Evolutionary conservation across 2,797 vertebrate genomes (phyloP).

Genomic region (Mormyrus hasselquistii): DNA sequence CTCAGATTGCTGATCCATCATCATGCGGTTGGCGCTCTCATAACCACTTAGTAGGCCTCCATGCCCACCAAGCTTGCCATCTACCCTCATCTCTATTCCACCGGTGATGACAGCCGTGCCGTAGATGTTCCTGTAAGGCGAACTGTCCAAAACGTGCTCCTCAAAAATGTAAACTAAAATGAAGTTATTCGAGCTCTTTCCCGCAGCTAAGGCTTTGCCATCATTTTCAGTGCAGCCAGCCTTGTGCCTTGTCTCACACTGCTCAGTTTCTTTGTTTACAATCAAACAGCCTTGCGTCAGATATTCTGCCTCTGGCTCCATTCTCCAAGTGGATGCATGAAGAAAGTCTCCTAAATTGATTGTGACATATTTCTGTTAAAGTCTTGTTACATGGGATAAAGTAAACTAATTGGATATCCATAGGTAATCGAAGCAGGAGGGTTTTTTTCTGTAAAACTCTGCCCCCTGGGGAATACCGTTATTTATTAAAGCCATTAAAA

Average conservation of each 20-base stretch:
- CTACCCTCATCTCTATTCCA: constrained; percentile 37
- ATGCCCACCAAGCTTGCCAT: constrained; percentile 35
- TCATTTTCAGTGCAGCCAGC: background rate
- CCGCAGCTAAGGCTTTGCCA: constrained; percentile 26
- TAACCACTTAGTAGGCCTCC: constrained; percentile 37
- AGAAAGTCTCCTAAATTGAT: constrained; percentile 27
- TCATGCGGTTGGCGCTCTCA: constrained; percentile 29
- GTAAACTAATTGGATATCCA: constrained; percentile 45
- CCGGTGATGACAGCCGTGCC: constrained; percentile 32
- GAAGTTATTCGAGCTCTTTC: constrained; percentile 24
- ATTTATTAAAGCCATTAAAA: constrained; percentile 29
- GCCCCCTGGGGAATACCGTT: constrained; percentile 9
- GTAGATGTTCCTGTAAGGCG: constrained; percentile 35
- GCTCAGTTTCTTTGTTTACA: background rate
- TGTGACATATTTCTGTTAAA: constrained; percentile 35
- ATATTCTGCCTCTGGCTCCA: background rate
- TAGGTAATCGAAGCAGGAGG: constrained; percentile 26
- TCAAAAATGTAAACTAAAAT: background rate
- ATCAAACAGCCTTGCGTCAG: background rate
- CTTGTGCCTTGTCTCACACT: background rate
- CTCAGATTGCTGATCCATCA: constrained; percentile 25
- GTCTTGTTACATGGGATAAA: constrained; percentile 44
- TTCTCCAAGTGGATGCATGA: background rate
- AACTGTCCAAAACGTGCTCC: background rate
- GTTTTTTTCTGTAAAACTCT: background rate